These are phyloP conservation scores for Atherix ibis DNA, from an alignment of 2,888 invertebrate species.

Conservation along the genomic window DNA sequence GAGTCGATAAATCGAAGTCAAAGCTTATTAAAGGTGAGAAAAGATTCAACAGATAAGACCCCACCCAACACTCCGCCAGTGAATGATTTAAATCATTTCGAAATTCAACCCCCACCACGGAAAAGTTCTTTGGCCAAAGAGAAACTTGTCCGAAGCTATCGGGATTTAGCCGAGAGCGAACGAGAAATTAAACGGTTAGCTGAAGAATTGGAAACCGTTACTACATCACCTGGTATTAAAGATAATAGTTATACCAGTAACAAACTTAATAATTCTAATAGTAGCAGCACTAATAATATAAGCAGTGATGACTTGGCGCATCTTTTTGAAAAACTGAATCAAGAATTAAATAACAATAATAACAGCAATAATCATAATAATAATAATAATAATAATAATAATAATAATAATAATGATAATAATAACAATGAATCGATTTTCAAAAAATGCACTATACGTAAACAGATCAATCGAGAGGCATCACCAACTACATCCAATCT, in stretches of 20 bases:
- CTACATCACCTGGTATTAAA: conserved; percentile 10
- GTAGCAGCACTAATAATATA: conserved; percentile 8
- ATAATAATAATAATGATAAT: conserved; percentile 8
- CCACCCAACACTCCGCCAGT: conserved; percentile 1
- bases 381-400: too few relatives aligned
- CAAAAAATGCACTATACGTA: conserved; percentile 24
- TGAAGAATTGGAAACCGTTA: conserved; percentile 13
- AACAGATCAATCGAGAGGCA: conserved; percentile 22
- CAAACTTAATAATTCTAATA: too few relatives aligned
- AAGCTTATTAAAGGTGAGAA: conserved; percentile 23
- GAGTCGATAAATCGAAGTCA: conserved; percentile 32
- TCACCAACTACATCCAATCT: conserved; percentile 29
- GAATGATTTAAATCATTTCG: conserved; percentile 3
- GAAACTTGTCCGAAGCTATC: conserved; percentile 12
- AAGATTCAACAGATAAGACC: conserved; percentile 7
- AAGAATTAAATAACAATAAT: conserved; percentile 6
- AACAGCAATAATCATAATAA: conserved; percentile 11
- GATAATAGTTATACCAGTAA: too few relatives aligned
- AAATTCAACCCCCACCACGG: conserved; percentile 7
- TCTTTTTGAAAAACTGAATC: conserved; percentile 7
- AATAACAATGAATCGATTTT: conserved; percentile 17
- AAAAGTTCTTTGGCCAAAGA: conserved; percentile 9
- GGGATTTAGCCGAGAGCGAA: conserved; percentile 15
- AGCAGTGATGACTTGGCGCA: conserved; percentile 11
- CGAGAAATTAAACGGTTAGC: conserved; percentile 15